Evolutionary conservation across 2,888 invertebrate species (phyloP), one percentile per base, ranked within the genome.

Genomic region (Buathra laborator): DNA sequence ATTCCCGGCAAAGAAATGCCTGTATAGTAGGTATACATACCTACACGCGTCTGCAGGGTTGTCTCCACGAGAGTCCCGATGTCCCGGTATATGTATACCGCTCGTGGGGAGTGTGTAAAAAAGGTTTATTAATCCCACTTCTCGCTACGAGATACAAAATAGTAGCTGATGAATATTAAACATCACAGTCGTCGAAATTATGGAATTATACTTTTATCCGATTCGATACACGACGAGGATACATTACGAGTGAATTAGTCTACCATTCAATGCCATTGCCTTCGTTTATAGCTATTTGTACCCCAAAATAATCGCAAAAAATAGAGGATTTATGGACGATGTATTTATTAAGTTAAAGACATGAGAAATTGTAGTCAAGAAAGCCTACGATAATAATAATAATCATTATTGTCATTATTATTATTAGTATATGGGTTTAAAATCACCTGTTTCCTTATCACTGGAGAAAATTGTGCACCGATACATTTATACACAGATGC

Each of bases 101-200:
- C 56, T 43, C 44, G 67, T 62, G 68, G 70, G 62, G 14, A 7
- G 62, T 64, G 53, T 64, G 24, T 9, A 37, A 74, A 67, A 59
- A 81, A 81, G 68, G 74, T 81, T 48, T 59, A 59, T 68, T 59
- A 74, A 81, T 68, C 37, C 56, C 46, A 10, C 64, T 75, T 51
- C 56, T 53, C 16, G 64, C 62, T 74, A n/a, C 29, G 29, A 19
- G n/a, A 14, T n/a, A 1, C 9, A 44, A 29, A 1, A 1, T 0
- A 46, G 19, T 24, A 32, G 46, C 48, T 64, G 74, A 64, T 37
- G 74, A 62, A 29, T 64, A 32, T 29, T 62, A 64, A 74, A 46
- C 46, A 62, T 44, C 56, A 43, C 14, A 7, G 59, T 29, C 75
- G 12, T 16, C 24, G 37, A 43, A 37, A 19, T 72, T 19, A 32